Evolutionary conservation across 2,113 vertebrate genomes (phyloP), one percentile per base, ranked within the genome.

Genomic region (Morone saxatilis): DNA sequence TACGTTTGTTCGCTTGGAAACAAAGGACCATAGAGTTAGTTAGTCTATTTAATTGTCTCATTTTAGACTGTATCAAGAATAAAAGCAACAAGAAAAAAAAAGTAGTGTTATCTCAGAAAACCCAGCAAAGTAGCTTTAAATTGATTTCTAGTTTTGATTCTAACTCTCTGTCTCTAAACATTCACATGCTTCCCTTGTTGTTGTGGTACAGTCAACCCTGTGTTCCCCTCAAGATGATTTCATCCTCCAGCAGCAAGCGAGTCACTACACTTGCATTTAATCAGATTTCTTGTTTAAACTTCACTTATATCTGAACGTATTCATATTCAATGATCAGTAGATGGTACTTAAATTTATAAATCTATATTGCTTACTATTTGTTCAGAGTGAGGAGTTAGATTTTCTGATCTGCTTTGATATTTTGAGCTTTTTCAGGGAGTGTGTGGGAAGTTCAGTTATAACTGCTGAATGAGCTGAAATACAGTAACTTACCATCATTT

Each of bases 241-340:
- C 31, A 31, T 22, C 47, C 17, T 62, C 53, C 16, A 67, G 36
- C 1, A 47, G 20, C n/a, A 14, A 74, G 54, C 3, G 10, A 60
- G 45, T 63, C 50, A 47, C 25, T 17, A 20, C 51, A 54, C 25
- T 66, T 45, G 4, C 16, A 56, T 45, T 16, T 31, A 31, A 56
- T 25, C 31, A 68, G n/a, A 68, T 54, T 61, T 62, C 76, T 45
- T 57, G 8, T 50, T 59, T 38, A 41, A 79, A 61, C 22, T 70
- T 10, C 7, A 50, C 50, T 66, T 6, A 69, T 14, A 50, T 36
- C 61, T 17, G 20, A 70, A 43, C 38, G 48, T 69, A 68, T 9
- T 19, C 22, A 45, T 60, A 11, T 40, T 51, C 12, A 48, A 19
- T 45, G 6, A 31, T 31, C 12, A 13, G 7, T 36, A 38, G 72